phyloP scores from a whole-genome alignment of 2,113 vertebrate species.

The Caretta caretta region DNA sequence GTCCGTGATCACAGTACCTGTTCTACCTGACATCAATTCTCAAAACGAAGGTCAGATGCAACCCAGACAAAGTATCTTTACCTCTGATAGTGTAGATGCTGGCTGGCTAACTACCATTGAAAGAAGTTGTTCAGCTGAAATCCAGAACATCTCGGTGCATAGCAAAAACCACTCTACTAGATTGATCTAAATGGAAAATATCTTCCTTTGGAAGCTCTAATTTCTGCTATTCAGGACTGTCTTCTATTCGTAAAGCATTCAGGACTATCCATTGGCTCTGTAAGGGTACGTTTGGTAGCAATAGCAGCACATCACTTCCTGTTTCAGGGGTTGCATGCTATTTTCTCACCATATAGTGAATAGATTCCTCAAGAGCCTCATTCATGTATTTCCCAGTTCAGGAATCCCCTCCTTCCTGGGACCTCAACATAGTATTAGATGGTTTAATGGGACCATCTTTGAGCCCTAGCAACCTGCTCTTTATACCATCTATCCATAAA shows the following conservation, averaged over 20 bases:
- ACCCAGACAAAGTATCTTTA: background rate
- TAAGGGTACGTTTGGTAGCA: background rate
- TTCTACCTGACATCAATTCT: background rate
- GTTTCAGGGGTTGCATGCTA: background rate
- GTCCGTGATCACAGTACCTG: background rate
- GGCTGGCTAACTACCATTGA: background rate
- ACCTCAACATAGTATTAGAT: background rate
- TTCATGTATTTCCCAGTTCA: background rate
- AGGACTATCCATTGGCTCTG: background rate
- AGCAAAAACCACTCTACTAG: background rate
- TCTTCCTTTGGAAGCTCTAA: background rate
- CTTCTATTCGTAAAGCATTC: background rate
- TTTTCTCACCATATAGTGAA: background rate
- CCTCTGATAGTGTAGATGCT: background rate
- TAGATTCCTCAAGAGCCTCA: background rate
- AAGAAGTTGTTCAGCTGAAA: background rate
- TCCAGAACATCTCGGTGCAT: background rate
- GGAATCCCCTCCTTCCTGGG: background rate
- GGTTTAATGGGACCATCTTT: background rate
- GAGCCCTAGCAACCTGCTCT: background rate
- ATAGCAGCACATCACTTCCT: background rate
- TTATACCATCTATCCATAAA: background rate
- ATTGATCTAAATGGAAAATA: background rate
- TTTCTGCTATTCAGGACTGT: background rate
- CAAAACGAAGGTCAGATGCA: background rate